Evolutionary conservation across 2,113 vertebrate species (phyloP), one percentile per base, ranked within the genome.

Genomic region (Ceyx margarethae): DNA sequence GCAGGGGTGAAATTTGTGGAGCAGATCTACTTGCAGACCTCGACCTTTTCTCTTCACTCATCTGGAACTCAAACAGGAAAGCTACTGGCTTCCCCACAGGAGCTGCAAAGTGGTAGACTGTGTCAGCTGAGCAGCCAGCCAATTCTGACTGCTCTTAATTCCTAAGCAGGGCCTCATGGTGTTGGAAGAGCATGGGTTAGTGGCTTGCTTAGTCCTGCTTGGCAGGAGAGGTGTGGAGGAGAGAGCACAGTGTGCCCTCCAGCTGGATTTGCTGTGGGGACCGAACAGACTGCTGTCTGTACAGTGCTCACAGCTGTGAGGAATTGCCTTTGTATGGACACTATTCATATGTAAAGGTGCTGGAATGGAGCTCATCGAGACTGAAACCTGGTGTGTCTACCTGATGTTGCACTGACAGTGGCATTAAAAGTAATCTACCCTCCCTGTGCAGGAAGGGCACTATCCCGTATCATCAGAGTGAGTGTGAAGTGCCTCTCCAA

Each of bases 381-480:
- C 58, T 64, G 46, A 31, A 92, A 46, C 22, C 35, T 76, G 25
- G 7, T 76, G 33, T 54, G 33, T 54, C 45, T 54, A 16, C 37
- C 54, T 75, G 54, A 29, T 10, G 2, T 15, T 50, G 11, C 19
- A 21, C 57, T 65, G 62, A 20, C 72, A 42, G 26, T 19, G 40
- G 31, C n/a, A 13, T 33, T 56, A 65, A 58, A 74, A 66, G 13
- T 15, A 28, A 26, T 11, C 10, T 81, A 3, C 14, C 28, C 19
- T 72, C 6, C 5, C 11, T 13, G 2, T 22, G 61, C 35, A 33
- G 45, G 53, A 60, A 77, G 40, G 54, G 29, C 33, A 35, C 77
- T 0, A 0, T 65, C 33, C 56, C 33, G 4, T 69, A 22, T 48
- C 18, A 1, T 23, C 3, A 22, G 14, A 26, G 25, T 17, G 48